These are phyloP conservation scores for Hirtodrosophila trivittata DNA, from an alignment of 2,888 invertebrate genomes.

Conservation along the genomic window DNA sequence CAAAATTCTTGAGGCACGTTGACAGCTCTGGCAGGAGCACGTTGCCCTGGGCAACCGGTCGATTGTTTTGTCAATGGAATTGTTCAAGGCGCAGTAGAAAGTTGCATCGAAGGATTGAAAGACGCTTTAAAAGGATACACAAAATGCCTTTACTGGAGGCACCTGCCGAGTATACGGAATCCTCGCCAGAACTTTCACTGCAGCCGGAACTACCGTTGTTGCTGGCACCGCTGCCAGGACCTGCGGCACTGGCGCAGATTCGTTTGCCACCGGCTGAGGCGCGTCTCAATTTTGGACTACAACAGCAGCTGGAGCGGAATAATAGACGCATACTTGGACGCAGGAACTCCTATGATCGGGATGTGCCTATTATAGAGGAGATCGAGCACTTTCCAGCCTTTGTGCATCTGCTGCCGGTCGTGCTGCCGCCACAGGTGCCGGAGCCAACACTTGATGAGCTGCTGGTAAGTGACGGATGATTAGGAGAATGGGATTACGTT, in stretches of 20 bases:
- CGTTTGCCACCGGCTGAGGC: conserved; percentile 52
- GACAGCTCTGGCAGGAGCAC: conserved; percentile 29
- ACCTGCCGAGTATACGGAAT: conserved; percentile 71
- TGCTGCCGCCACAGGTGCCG: conserved; percentile 84
- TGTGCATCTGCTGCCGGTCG: conserved; percentile 85
- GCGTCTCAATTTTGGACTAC: conserved; percentile 35
- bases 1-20: too few relatives aligned
- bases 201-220: conserved; percentile 68
- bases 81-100: conserved; percentile 19
- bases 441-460: conserved; percentile 87
- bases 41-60: conserved; percentile 41
- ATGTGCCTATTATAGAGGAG: conserved; percentile 77
- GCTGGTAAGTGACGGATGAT: conserved; percentile 83
- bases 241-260: conserved; percentile 56
- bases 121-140: neutral
- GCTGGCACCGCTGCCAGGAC: conserved; percentile 47
- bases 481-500: fast-evolving
- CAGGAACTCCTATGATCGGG: conserved; percentile 71
- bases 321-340: conserved; percentile 48
- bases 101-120: neutral
- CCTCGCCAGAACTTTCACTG: conserved; percentile 81
- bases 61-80: conserved; percentile 53
- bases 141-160: conserved; percentile 80
- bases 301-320: conserved; percentile 25
- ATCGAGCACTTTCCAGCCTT: conserved; percentile 75